Evolutionary conservation across 2,797 vertebrate genomes (phyloP), one percentile per base, ranked within the genome.

Genomic region (Sebastolobus alascanus): DNA sequence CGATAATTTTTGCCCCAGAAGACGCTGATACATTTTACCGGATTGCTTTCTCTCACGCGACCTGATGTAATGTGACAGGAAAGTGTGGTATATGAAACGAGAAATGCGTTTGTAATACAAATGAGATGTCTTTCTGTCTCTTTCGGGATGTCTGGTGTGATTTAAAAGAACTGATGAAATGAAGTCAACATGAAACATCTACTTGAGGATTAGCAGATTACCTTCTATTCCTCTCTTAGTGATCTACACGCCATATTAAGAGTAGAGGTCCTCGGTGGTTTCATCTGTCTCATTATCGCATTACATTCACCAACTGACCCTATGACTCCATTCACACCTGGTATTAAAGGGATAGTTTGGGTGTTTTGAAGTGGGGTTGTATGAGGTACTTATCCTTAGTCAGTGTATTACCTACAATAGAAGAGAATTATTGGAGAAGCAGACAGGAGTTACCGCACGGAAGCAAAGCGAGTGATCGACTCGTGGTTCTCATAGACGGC

Each of bases 1-100:
- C 68, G 50, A 79, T 71, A 4, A 70, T 63, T 40, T 80, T 70
- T 67, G 61, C 58, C 82, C 80, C 58, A 27, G 76, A 89, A 89
- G 77, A 86, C 68, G 54, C 78, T n/a, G 35, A 80, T 84, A 46
- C 29, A 73, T 79, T 71, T 85, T 67, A 80, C 71, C 55, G 73
- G 77, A 77, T 74, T 68, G 60, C 70, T 84, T 79, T 71, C 76
- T 87, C 75, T 80, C 69, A 52, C 73, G 40, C 75, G 77, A 77
- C 79, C 79, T 86, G 84, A 84, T 87, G 79, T 71, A 69, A 85
- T n/a, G 69, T 80, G 80, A 88, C 75, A 66, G 82, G 40, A 31
- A 63, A 71, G 74, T 73, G 80, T 66, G 63, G 29, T 50, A 59
- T 72, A 81, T 43, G 66, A 80, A 75, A 69, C 31, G 29, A 64